Base-by-base conservation (phyloP, 2,888 invertebrate genomes). In the Molanna angustata region DNA sequence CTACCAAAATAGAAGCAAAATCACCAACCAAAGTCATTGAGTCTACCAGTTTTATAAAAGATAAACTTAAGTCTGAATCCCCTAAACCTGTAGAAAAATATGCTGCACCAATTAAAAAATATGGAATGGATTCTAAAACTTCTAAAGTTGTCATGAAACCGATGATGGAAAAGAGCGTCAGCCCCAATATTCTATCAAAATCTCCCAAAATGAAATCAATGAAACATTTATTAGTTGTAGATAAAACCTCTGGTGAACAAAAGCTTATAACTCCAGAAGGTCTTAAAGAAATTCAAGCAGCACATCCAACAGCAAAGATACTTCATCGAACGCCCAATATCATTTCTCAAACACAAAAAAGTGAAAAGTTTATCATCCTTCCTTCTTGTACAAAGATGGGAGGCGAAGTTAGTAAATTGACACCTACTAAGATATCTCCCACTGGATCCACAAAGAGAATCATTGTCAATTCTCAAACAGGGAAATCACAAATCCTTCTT, bases 141-240 rank as follows among this genome's bases (percentile, higher is more conserved):
- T 41, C 37, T 16, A 14, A 39, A 2, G 4, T 37, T 16, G 37
- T 37, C 18, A 35, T 13, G 4, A 75, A 71, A 61, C 67, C 74
- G 2, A 64, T 64, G 7, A 65, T 59, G 46, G 74, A 76, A 50
- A 75, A 75, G 65, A 65, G 68, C 1, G 67, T 65, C 1, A 72
- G 75, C n/a, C 76, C 77, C 2, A 77, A 77, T 61, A 77, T 77
- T 61, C 65, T 77, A 16, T 76, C 76, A 0, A 77, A 76, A 62
- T 76, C 77, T 1, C 65, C 74, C 0, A 77, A 76, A 64, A 60
- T 74, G 48, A 69, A 74, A 51, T 66, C 70, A 1, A 41, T 70
- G 3, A 77, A 77, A 62, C 73, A 74, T 22, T 71, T 76, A 70
- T 61, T 77, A 50, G 68, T 76, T 7, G 71, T 76, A 50, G 76